Evolutionary conservation across 2,113 vertebrate species (phyloP).

Genomic region (Mormyrus lacerda): DNA sequence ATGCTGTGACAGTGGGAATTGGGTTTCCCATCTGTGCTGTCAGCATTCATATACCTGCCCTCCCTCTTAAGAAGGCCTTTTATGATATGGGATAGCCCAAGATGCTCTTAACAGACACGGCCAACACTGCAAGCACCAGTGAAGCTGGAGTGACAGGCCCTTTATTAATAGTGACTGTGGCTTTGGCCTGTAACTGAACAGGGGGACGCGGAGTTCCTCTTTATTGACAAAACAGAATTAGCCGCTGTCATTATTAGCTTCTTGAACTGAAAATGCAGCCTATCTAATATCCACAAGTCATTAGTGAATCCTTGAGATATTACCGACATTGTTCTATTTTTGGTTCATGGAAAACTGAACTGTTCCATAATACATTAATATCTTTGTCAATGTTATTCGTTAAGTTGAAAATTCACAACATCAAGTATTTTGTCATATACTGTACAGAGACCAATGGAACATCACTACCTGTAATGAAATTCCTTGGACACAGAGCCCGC

Average conservation of each 20-base stretch:
- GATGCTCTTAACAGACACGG: neutral
- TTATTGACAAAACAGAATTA: constrained; percentile 15
- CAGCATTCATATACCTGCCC: neutral
- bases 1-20: neutral
- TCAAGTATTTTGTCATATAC: neutral
- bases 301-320: neutral
- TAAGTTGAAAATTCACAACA: neutral
- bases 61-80: neutral
- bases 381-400: neutral
- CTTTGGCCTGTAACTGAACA: neutral
- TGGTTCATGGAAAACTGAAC: neutral
- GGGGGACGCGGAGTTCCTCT: neutral
- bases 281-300: neutral
- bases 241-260: neutral
- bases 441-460: neutral
- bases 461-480: neutral
- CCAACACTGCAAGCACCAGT: neutral
- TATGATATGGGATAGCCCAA: neutral
- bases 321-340: neutral
- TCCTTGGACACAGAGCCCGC: neutral
- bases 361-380: neutral
- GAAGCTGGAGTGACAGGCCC: neutral
- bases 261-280: neutral
- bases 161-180: neutral
- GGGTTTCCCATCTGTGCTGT: neutral